Percentiles rank a stretch among this genome's conserved stretches.
These are phyloP conservation scores for Conger conger DNA, from an alignment of 2,113 vertebrate species.

Conservation along the genomic window DNA sequence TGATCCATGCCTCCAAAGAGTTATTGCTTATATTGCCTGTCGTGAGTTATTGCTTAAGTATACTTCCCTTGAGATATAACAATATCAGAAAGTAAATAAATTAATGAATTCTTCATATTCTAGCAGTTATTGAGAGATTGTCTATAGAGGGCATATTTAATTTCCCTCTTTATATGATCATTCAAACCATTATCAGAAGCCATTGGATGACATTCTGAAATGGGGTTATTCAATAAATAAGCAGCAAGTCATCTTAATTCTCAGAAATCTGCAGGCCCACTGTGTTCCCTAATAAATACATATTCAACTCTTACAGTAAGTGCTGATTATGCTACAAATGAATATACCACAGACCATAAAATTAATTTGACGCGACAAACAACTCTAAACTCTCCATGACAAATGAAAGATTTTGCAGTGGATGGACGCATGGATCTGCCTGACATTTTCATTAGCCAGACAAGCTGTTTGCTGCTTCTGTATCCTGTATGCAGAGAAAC, in stretches of 20 bases:
- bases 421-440: neutral
- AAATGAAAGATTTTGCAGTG: neutral
- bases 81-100: neutral
- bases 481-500: neutral
- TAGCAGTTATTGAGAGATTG: too few species aligned
- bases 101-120: too few species aligned
- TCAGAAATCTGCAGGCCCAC: neutral
- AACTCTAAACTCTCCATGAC: neutral
- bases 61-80: neutral
- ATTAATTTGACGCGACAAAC: neutral
- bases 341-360: neutral
- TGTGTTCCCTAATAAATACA: neutral
- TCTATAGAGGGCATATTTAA: too few species aligned
- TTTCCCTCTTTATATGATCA: too few species aligned
- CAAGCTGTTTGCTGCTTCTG: neutral
- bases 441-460: neutral
- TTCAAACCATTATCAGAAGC: neutral
- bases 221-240: neutral
- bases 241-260: neutral
- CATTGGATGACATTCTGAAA: neutral
- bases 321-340: neutral
- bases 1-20: too few species aligned
- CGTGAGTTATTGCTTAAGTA: too few species aligned
- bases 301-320: neutral
- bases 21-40: too few species aligned